Base-by-base conservation (phyloP, 2,113 vertebrate genomes). In the Mormoops blainvillei region DNA sequence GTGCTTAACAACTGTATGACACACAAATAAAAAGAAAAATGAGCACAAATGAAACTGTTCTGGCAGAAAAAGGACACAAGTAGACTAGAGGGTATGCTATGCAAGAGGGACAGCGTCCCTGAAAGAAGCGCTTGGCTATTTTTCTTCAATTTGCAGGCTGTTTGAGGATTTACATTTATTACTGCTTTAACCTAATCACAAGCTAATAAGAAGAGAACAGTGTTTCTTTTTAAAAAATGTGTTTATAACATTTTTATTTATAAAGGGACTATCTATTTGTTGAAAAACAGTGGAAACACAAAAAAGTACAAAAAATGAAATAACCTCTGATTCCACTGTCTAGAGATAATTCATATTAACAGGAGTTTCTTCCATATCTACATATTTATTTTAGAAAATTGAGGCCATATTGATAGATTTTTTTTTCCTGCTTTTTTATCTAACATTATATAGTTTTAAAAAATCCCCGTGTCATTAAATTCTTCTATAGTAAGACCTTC, bases 321-420 rank as follows among this genome's bases (percentile, higher is more conserved):
- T 88, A 86, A 71, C 20, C 19, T 78, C 5, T 22, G 80, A 87
- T 87, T 63, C 31, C n/a, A 58, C 45, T 50, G 28, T 71, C 61
- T 89, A 63, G 77, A 82, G 22, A 43, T 93, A 89, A 89, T 94
- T 94, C 43, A 87, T 83, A 87, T 63, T 88, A 90, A 94, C 67
- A 89, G 7, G 78, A 73, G 38, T 36, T 43, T 36, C 87, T 33
- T 80, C 31, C 24, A 24, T 45, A 4, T n/a, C 54, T 43, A 67
- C 1, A 81, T 18, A 74, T 97, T 89, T 83, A 83, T 36, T 89
- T 50, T 89, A 83, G 9, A 94, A 95, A 81, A 87, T 43, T 83
- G 52, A 93, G 54, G 18, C 87, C 12, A 41, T 91, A 50, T 85
- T 63, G 52, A 18, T 83, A 71, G 45, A 76, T 67, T 83, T 45